Conservation (phyloP, 2,888 invertebrate species). For the Tholera decimalis region DNA sequence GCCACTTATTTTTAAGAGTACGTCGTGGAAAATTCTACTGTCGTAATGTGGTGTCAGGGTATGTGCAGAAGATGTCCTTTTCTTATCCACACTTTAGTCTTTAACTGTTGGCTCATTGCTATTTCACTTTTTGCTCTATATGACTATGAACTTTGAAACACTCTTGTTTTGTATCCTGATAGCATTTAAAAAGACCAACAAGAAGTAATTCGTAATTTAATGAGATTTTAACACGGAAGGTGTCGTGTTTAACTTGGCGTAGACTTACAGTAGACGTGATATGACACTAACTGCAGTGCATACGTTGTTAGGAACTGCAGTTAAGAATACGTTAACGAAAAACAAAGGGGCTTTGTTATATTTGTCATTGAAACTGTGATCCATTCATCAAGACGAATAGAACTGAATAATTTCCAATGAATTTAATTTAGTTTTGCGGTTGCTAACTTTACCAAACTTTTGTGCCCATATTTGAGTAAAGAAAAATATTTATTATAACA, state of each 20-base stretch:
- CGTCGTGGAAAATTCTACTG: too few relatives aligned
- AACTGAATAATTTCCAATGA: neutral
- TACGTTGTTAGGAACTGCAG: slow-evolving; percentile 1
- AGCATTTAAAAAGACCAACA: neutral
- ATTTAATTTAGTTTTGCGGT: neutral
- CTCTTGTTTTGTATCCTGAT: neutral
- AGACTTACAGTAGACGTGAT: slow-evolving; percentile 32
- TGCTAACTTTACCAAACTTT: neutral
- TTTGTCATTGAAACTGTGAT: neutral
- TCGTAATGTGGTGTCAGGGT: too few relatives aligned
- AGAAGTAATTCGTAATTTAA: slow-evolving; percentile 21
- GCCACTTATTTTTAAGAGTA: too few relatives aligned
- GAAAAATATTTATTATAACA: slow-evolving; percentile 28
- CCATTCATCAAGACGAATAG: too few relatives aligned
- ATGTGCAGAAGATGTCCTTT: too few relatives aligned
- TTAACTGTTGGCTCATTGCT: neutral
- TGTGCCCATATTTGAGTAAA: neutral
- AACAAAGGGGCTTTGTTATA: slow-evolving; percentile 8
- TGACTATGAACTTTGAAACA: neutral
- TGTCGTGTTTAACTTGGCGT: slow-evolving; percentile 31
- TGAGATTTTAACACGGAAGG: slow-evolving; percentile 15
- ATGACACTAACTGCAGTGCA: slow-evolving; percentile 22
- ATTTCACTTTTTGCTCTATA: neutral
- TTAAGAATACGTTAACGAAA: neutral
- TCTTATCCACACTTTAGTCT: too few relatives aligned